Evolutionary conservation across 2,888 invertebrate genomes (phyloP).

Genomic region (Cinara cedri): DNA sequence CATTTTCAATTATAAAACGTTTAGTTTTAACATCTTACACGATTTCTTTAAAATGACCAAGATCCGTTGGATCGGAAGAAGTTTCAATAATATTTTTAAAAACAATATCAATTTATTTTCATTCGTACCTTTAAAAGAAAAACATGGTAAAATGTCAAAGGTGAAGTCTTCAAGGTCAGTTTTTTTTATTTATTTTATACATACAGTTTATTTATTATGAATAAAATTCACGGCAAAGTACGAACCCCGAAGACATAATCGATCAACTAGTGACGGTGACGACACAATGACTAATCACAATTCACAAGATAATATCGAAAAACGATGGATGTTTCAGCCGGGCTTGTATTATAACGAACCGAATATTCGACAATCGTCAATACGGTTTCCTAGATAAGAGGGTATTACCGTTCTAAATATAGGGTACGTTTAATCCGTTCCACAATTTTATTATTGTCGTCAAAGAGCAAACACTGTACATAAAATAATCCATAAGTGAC

Average conservation of each 20-base stretch:
- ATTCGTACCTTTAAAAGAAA: neutral
- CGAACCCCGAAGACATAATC: neutral
- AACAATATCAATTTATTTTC: neutral
- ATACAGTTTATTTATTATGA: neutral
- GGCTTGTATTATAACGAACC: too few relatives aligned
- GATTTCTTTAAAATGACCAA: slow-evolving; percentile 18
- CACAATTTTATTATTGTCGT: too few relatives aligned
- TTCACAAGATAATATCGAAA: neutral
- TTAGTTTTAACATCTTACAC: slow-evolving; percentile 6
- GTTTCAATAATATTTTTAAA: too few relatives aligned
- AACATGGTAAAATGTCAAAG: neutral
- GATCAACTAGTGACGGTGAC: neutral
- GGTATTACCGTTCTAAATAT: too few relatives aligned
- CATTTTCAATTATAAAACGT: slow-evolving; percentile 28
- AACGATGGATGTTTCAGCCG: too few relatives aligned
- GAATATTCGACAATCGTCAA: too few relatives aligned
- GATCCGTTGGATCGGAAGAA: neutral
- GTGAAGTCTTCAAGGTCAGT: neutral
- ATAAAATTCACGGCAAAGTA: neutral
- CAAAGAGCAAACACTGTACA: too few relatives aligned
- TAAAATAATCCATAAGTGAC: too few relatives aligned
- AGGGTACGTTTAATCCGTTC: too few relatives aligned
- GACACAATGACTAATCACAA: neutral
- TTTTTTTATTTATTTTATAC: neutral
- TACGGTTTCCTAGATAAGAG: too few relatives aligned